These are phyloP conservation scores for Drosophila ercepeae DNA, from an alignment of 1,140 invertebrate species.

Conservation along the genomic window DNA sequence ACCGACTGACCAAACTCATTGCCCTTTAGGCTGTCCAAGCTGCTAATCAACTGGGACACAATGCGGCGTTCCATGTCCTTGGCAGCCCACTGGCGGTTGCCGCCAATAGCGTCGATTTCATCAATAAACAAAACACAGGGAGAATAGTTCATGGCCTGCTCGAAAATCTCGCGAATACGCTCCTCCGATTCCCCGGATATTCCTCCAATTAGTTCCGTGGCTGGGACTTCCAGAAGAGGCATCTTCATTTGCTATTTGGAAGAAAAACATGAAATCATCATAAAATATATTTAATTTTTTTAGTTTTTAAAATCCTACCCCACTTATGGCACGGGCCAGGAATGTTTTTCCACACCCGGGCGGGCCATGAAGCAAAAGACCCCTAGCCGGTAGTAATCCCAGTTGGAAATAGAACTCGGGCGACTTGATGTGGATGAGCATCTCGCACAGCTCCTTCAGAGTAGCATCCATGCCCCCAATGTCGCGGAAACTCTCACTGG, in stretches of 20 bases:
- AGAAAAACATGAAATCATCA: constrained; percentile 1
- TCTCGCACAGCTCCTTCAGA: constrained; percentile 90
- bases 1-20: constrained; percentile 89
- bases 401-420: constrained; percentile 92
- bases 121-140: constrained; percentile 97
- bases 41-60: constrained; percentile 95
- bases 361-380: constrained; percentile 87
- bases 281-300: no score
- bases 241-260: constrained; percentile 86
- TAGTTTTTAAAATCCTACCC: constrained; percentile 86
- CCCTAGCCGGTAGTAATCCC: constrained; percentile 90
- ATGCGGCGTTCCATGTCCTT: constrained; percentile 98
- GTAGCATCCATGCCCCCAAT: constrained; percentile 90
- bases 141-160: constrained; percentile 89
- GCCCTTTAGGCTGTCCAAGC: constrained; percentile 91
- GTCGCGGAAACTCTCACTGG: constrained; percentile 86
- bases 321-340: constrained; percentile 95
- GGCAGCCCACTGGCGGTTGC: constrained; percentile 93
- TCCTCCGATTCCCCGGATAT: constrained; percentile 98
- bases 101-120: constrained; percentile 96
- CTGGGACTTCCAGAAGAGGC: constrained; percentile 93
- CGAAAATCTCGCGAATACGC: constrained; percentile 95
- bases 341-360: constrained; percentile 84
- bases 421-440: constrained; percentile 92
- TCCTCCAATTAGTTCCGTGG: constrained; percentile 96